Base-by-base conservation (phyloP, 2,113 vertebrate genomes). In the Illadopsis cleaveri region DNA sequence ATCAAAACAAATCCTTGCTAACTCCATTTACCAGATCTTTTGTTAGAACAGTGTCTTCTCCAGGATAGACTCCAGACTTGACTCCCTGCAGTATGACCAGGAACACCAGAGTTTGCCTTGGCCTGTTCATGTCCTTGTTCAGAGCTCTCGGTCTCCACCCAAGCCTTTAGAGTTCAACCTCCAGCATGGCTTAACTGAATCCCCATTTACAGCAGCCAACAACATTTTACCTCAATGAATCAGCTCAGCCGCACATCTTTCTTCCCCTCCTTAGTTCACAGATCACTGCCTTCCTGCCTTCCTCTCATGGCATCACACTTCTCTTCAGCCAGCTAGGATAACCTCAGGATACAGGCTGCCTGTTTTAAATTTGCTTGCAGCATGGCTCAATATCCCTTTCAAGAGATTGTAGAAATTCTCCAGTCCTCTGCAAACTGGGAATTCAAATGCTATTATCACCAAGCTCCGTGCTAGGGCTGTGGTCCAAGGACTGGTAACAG, bases 71-170 rank as follows among this genome's bases (percentile, higher is more conserved):
- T 82, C 78, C 42, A 79, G 53, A 31, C 42, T 28, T 42, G 35
- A 17, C 20, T 83, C 54, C 50, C 35, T 57, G 66, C 35, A 58
- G 58, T 40, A 45, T 2, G n/a, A 71, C 70, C 5, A 1, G 47
- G 11, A 71, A 53, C 25, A 37, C 31, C 37, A 47, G 51, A 38
- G 38, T 51, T 54, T 51, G 30, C 60, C 54, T 35, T 10, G 37
- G 42, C 30, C 64, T 4, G 2, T 23, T 47, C 42, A 15, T 0
- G 0, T n/a, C 56, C 40, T 68, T 22, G 5, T 70, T 73, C 33
- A n/a, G 31, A 42, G 33, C 21, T 76, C 56, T 71, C 60, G 75
- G 48, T 30, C 44, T 64, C 77, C 28, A 31, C 18, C n/a, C 23
- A 19, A 37, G 47, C 20, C 68, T 61, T 68, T 28, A 27, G 57